Evolutionary conservation across 1,140 invertebrate species (phyloP).

Genomic region (Drosophila parvula): DNA sequence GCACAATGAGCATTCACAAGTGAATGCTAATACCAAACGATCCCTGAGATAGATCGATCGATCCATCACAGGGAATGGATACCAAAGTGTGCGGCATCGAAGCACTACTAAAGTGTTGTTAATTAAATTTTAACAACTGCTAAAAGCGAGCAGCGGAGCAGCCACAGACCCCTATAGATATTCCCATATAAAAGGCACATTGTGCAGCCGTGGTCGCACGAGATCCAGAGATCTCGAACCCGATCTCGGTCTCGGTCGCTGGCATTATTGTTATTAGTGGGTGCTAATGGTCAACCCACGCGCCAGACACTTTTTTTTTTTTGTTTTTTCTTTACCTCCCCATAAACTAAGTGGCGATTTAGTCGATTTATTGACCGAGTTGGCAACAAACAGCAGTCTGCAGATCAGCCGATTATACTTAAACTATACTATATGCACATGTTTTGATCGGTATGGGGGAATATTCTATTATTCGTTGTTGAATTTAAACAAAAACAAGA

Average conservation of each 20-base stretch:
- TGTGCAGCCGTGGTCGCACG: neutral
- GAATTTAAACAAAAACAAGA: neutral
- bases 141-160: constrained; percentile 39
- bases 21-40: constrained; percentile 54
- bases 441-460: neutral
- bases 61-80: neutral
- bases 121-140: constrained; percentile 56
- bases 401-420: neutral
- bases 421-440: neutral
- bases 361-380: constrained; percentile 6
- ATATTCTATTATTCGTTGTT: neutral
- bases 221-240: constrained; percentile 1
- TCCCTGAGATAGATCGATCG: constrained; percentile 1
- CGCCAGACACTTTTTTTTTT: constrained; percentile 18
- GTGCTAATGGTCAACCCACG: constrained; percentile 27
- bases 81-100: constrained; percentile 7
- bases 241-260: neutral
- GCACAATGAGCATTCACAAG: constrained; percentile 45
- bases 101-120: constrained; percentile 26
- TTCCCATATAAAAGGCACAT: neutral
- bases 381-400: constrained; percentile 22
- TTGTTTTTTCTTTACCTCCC: too few species aligned
- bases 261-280: constrained; percentile 4
- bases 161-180: constrained; percentile 1
- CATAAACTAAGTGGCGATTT: constrained; percentile 16